Evolutionary conservation across 2,797 vertebrate genomes (phyloP), one percentile per base, ranked within the genome.

Genomic region (Prunella strophiata): DNA sequence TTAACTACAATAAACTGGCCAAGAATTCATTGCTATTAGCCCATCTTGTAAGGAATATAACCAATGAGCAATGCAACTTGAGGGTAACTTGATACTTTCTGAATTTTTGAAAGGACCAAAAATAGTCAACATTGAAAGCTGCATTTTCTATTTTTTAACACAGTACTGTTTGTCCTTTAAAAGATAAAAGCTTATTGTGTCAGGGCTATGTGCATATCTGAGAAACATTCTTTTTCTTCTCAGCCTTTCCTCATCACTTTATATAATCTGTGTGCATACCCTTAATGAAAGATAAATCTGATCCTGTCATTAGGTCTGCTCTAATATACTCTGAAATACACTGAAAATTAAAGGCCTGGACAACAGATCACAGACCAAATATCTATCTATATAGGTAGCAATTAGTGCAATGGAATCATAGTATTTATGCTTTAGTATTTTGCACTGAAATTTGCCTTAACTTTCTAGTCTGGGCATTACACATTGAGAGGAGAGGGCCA

Each of bases 261-360:
- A 48, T n/a, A n/a, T 36, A 71, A 82, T 7, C 26, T 4, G 3
- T 29, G 15, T 34, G 54, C 48, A 26, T 42, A 43, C 22, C 19
- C 73, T 58, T 40, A 81, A 75, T 4, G 55, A 73, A 73, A 92
- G 51, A 42, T 36, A 88, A 58, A 85, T 52, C 68, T 79, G 63
- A 93, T 63, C 26, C 61, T 83, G 21, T 71, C 79, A 74, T 74
- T 86, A 89, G 43, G 5, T 45, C 54, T 83, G 13, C 72, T 80
- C 65, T 74, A 80, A 79, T 32, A 43, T n/a, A 61, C 42, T 61
- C 65, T 42, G 80, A 88, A 89, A 88, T 66, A 71, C 22, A 66
- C 36, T 62, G 68, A 85, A 94, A 95, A 95, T 80, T 59, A 76
- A 93, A 94, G 74, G 80, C 38, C 85, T 42, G 20, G 43, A 83